phyloP scores from a whole-genome alignment of 2,888 invertebrate genomes.

The Agrotis clavis region DNA sequence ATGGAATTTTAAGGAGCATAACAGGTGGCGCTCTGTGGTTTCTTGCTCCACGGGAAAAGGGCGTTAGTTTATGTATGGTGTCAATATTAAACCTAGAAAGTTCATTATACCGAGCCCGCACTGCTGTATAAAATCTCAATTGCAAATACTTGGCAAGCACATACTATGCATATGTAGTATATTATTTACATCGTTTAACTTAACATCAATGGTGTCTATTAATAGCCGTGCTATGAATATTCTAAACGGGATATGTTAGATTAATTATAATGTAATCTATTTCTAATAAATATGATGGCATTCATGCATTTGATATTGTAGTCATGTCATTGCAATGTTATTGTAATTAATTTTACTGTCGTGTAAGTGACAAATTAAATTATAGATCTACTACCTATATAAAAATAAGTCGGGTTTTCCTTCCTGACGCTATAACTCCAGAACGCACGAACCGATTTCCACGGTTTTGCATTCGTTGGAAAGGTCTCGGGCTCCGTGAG shows the following conservation, averaged over 20 bases:
- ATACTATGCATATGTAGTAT: constrained; percentile 50
- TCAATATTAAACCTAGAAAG: background rate
- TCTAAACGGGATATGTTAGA: constrained; percentile 23
- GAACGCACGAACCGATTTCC: too few species aligned
- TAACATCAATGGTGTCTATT: constrained; percentile 47
- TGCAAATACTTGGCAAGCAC: constrained; percentile 59
- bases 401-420: too few species aligned
- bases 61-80: too few species aligned
- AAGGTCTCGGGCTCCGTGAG: too few species aligned
- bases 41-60: too few species aligned
- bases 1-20: too few species aligned
- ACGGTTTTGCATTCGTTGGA: too few species aligned
- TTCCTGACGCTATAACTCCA: too few species aligned
- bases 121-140: constrained; percentile 58
- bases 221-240: constrained; percentile 54
- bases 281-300: constrained; percentile 39
- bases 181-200: constrained; percentile 62
- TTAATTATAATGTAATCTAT: constrained; percentile 42
- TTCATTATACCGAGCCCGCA: constrained; percentile 44
- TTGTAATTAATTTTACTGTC: background rate
- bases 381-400: too few species aligned
- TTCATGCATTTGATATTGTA: constrained; percentile 33
- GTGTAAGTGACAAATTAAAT: too few species aligned
- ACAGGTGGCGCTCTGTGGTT: too few species aligned
- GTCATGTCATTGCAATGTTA: background rate